phyloP scores from a whole-genome alignment of 2,888 invertebrate species.

The Amphipyra berbera region DNA sequence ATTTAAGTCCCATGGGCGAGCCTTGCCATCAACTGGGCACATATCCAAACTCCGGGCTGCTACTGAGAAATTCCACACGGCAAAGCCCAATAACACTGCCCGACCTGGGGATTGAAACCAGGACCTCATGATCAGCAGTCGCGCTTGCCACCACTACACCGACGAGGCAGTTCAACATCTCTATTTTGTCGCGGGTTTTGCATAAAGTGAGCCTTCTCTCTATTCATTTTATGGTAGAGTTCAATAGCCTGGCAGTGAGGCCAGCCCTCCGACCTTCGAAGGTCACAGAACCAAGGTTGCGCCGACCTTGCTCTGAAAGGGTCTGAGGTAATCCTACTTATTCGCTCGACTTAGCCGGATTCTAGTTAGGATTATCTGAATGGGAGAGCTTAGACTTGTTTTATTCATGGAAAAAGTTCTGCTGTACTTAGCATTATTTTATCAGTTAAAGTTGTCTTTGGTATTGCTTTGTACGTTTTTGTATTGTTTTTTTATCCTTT shows the following conservation, averaged over 20 bases:
- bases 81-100: too few relatives aligned
- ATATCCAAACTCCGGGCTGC: too few relatives aligned
- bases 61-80: too few relatives aligned
- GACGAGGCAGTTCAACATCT: too few relatives aligned
- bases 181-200: background rate
- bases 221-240: background rate
- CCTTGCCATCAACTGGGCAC: too few relatives aligned
- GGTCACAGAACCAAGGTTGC: constrained; percentile 53
- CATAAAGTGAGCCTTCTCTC: constrained; percentile 20
- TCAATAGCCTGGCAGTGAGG: constrained; percentile 42
- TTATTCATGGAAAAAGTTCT: constrained; percentile 26
- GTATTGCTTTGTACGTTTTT: background rate
- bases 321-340: constrained; percentile 48
- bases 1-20: too few relatives aligned
- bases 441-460: background rate
- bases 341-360: constrained; percentile 20
- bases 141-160: too few relatives aligned
- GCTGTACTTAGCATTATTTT: constrained; percentile 3
- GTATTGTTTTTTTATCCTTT: background rate
- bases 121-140: too few relatives aligned
- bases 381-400: constrained; percentile 12
- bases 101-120: too few relatives aligned
- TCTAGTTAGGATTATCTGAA: constrained; percentile 36
- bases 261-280: constrained; percentile 43
- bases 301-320: constrained; percentile 46